Percentiles rank a stretch among this genome's conserved stretches.
Evolutionary conservation across 2,113 vertebrate genomes (phyloP).

Genomic region (Drymodes brunneopygia): DNA sequence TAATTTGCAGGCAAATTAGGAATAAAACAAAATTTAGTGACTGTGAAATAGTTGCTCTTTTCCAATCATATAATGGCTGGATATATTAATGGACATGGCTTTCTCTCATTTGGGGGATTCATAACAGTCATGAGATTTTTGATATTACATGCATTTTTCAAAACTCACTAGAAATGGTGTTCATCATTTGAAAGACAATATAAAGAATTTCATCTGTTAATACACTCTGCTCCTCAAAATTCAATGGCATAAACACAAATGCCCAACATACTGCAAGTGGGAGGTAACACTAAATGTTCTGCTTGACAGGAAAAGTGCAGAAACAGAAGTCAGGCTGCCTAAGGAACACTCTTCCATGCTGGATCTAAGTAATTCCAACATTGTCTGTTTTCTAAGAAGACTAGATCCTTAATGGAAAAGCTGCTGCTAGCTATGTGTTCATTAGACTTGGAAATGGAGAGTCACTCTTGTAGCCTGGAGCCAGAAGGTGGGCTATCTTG

Average conservation of each 20-base stretch:
- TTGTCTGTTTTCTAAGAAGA: slow-evolving; percentile 9
- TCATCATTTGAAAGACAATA: neutral
- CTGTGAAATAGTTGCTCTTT: neutral
- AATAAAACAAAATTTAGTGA: neutral
- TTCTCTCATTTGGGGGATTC: neutral
- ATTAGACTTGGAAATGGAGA: slow-evolving; percentile 72
- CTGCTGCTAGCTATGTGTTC: slow-evolving; percentile 33
- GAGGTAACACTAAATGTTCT: neutral
- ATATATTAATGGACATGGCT: neutral
- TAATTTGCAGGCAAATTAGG: neutral
- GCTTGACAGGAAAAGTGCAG: neutral
- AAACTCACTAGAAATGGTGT: neutral
- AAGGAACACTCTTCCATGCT: neutral
- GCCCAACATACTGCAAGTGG: neutral
- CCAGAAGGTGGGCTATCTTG: slow-evolving; percentile 68
- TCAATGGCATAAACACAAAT: neutral
- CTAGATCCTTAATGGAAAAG: slow-evolving; percentile 32
- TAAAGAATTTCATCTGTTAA: neutral
- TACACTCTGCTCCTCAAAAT: neutral
- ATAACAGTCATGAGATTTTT: neutral
- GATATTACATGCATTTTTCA: neutral
- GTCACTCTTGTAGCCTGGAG: slow-evolving; percentile 49
- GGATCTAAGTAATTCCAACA: slow-evolving; percentile 13
- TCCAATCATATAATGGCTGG: neutral
- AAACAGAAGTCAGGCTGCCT: neutral